Percentiles rank a stretch among this genome's conserved stretches.
phyloP scores from a whole-genome alignment of 2,113 vertebrate genomes.

The Ciconia stormi region DNA sequence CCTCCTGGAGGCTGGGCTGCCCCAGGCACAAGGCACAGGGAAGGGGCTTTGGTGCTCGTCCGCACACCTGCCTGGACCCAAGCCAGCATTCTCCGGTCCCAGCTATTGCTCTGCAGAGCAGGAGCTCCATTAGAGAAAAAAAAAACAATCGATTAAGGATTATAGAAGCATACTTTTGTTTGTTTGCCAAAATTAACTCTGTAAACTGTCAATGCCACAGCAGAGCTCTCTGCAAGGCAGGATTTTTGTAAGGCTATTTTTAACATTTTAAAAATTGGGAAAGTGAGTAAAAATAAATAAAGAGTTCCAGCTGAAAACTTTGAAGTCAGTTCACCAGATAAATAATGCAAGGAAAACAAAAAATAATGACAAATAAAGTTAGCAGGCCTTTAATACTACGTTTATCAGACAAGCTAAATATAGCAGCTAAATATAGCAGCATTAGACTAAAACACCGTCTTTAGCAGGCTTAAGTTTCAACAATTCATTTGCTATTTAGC shows the following conservation, averaged over 20 bases:
- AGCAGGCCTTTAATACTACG: neutral
- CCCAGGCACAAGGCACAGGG: neutral
- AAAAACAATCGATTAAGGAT: neutral
- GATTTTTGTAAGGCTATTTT: neutral
- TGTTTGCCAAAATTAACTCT: slow-evolving; percentile 5
- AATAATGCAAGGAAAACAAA: neutral
- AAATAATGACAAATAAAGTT: neutral
- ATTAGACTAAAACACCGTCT: neutral
- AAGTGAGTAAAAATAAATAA: neutral
- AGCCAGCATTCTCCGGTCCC: neutral
- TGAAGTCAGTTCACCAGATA: neutral
- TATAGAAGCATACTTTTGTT: neutral
- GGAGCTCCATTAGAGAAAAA: neutral
- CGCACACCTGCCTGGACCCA: neutral
- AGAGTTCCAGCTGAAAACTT: neutral
- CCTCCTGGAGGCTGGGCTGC: neutral
- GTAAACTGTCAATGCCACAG: neutral
- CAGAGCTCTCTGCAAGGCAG: neutral
- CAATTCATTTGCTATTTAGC: neutral
- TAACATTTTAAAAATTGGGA: neutral
- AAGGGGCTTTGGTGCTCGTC: neutral
- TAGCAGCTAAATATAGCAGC: neutral
- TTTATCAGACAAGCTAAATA: neutral
- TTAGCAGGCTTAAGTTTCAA: neutral
- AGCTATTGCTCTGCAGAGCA: neutral